Conservation (phyloP, 2,888 invertebrate species). For the Lepidocyrtoides sp. region DNA sequence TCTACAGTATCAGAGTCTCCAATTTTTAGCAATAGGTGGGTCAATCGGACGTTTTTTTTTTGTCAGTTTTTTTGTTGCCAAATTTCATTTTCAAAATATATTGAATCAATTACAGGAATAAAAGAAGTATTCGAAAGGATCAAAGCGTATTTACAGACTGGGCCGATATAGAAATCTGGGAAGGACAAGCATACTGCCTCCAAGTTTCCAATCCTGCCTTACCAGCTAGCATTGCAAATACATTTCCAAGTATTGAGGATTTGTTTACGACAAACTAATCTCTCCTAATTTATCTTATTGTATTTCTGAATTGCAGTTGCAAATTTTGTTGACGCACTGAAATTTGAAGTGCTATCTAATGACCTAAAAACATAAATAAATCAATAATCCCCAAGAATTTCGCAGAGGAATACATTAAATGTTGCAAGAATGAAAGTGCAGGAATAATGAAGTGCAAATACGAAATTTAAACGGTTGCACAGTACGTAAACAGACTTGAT, state of each 20-base stretch:
- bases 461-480: too few relatives aligned
- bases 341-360: neutral
- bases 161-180: constrained; percentile 65
- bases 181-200: constrained; percentile 64
- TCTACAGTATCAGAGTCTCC: constrained; percentile 29
- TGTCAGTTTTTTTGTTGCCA: neutral
- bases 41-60: neutral
- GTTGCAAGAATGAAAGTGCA: constrained; percentile 7
- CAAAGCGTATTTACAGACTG: neutral
- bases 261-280: neutral
- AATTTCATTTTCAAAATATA: neutral
- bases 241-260: constrained; percentile 38
- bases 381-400: neutral
- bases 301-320: neutral
- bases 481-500: too few relatives aligned
- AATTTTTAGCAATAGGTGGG: constrained; percentile 10
- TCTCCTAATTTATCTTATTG: neutral
- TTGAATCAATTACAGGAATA: neutral
- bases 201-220: constrained; percentile 25
- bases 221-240: constrained; percentile 34
- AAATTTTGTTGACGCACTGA: neutral
- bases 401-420: neutral
- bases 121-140: neutral
- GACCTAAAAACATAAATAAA: constrained; percentile 48
- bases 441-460: too few relatives aligned